Evolutionary conservation across 2,113 vertebrate species (phyloP), one percentile per base, ranked within the genome.

Genomic region (Motacilla tschutschensis): DNA sequence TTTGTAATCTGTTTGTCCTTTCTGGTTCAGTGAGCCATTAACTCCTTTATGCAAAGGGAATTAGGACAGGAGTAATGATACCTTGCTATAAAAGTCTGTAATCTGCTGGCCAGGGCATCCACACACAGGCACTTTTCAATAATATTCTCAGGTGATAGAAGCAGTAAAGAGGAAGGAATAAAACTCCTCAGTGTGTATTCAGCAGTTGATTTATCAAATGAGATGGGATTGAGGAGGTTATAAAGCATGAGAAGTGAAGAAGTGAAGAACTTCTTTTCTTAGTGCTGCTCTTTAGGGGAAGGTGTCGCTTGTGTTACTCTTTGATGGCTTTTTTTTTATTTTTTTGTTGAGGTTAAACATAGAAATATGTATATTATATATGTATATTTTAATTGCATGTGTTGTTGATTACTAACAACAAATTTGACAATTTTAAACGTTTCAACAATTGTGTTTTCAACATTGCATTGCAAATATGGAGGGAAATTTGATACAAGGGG

Each of bases 21-120:
- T 85, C 79, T 8, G 26, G 71, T 87, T 91, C 90, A 79, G 44
- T 43, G 84, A 92, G 57, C 78, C 36, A 51, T 71, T 79, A 79
- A 76, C 47, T 87, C 46, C 31, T 84, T 92, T 84, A 87, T 79
- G 79, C 50, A 87, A 76, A 89, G 13, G 50, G 59, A 84, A 85
- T 87, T 82, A 79, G 35, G 43, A 35, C n/a, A 82, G 46, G 16
- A 57, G 18, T 29, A 76, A 75, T 48, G 67, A 84, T 17, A 65
- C 20, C 31, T 44, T 69, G 28, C 28, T 69, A 29, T 19, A 72
- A 79, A 40, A 76, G 24, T 62, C 83, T 50, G 21, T 59, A 53
- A 62, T 48, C 63, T 88, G 3, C 76, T 79, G 67, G 15, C 19
- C 29, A 47, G 25, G 46, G 3, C 26, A 38, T 35, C 25, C 3